Percentiles rank a stretch among this genome's conserved stretches.
Conservation (phyloP, 2,888 invertebrate genomes). For the Tetragonula carbonaria region DNA sequence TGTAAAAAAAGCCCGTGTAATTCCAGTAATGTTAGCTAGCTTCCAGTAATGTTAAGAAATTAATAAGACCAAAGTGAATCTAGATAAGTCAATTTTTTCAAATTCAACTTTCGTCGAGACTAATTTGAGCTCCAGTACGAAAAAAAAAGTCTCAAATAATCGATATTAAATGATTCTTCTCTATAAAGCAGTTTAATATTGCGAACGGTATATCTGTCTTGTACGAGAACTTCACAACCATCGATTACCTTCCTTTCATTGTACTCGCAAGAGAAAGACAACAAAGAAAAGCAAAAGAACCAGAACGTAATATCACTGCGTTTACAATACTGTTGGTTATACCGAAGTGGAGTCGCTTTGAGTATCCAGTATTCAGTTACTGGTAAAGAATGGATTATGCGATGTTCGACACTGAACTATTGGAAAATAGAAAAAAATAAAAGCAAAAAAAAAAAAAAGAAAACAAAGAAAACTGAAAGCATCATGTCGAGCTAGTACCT, state of each 20-base stretch:
- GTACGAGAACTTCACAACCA: no score
- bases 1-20: no score
- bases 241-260: not conserved
- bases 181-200: no score
- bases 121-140: no score
- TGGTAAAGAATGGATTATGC: conserved; percentile 46
- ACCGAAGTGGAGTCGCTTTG: not conserved
- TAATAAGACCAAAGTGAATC: no score
- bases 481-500: conserved; percentile 51
- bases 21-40: no score
- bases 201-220: no score
- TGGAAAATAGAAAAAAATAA: not conserved
- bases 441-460: not conserved
- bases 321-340: not conserved
- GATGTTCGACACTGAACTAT: conserved; percentile 36
- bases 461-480: conserved; percentile 32
- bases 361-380: not conserved
- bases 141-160: no score
- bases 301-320: not conserved
- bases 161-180: no score
- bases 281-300: not conserved
- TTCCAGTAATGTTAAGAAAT: no score
- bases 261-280: not conserved
- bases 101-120: no score
- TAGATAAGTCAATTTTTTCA: no score